Evolutionary conservation across 2,888 invertebrate species (phyloP).

Genomic region (Ormia ochracea): DNA sequence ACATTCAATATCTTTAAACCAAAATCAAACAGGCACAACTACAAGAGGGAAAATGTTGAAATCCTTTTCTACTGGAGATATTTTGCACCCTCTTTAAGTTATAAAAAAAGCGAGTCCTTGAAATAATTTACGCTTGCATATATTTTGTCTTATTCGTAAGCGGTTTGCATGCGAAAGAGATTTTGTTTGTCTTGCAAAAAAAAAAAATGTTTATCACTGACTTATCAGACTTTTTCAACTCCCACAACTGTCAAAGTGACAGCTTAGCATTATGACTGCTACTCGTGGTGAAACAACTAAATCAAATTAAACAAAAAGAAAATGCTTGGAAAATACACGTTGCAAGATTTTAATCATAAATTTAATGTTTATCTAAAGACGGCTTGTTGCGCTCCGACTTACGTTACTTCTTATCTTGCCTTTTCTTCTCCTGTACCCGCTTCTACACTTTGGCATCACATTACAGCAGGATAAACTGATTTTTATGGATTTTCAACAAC

Average conservation of each 20-base stretch:
- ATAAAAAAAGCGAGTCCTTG: background rate
- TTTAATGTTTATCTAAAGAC: conserved; percentile 38
- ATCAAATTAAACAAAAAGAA: background rate
- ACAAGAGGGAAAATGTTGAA: conserved; percentile 30
- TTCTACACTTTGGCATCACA: conserved; percentile 68
- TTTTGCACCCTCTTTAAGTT: conserved; percentile 30
- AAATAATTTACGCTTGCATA: conserved; percentile 11
- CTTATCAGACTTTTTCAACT: conserved; percentile 46
- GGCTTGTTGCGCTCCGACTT: background rate
- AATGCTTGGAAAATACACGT: conserved; percentile 36
- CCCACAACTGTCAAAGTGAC: conserved; percentile 57
- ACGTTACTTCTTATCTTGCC: background rate
- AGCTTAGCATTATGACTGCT: conserved; percentile 40
- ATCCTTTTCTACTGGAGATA: background rate
- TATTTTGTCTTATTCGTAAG: background rate
- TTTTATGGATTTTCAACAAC: conserved; percentile 68
- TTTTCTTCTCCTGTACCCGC: conserved; percentile 18
- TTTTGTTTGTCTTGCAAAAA: background rate
- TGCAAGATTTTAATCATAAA: conserved; percentile 71
- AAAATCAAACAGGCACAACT: background rate
- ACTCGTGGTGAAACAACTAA: conserved; percentile 36
- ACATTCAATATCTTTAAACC: conserved; percentile 6
- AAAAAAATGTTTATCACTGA: conserved; percentile 49
- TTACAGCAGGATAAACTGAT: conserved; percentile 73
- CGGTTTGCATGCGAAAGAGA: background rate